Percentiles rank a stretch among this genome's conserved stretches.
These are phyloP conservation scores for Etheostoma cragini DNA, from an alignment of 2,113 vertebrate species.

Conservation along the genomic window DNA sequence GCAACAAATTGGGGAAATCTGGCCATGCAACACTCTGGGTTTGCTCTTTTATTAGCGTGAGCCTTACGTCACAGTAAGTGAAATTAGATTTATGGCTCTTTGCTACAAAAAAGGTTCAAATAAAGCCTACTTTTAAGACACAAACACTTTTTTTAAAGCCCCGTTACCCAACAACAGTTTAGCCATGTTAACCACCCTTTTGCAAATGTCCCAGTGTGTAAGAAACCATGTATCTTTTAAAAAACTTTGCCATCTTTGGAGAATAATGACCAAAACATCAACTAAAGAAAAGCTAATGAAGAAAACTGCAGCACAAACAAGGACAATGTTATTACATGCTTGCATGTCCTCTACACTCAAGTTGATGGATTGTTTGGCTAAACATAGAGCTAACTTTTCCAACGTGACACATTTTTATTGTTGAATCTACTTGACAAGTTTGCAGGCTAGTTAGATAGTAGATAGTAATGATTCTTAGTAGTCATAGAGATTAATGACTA, in stretches of 20 bases:
- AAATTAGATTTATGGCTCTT: constrained; percentile 82
- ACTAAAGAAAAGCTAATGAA: constrained; percentile 23
- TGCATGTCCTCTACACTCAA: constrained; percentile 15
- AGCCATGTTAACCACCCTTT: constrained; percentile 32
- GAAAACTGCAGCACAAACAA: constrained; percentile 19
- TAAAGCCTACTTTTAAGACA: constrained; percentile 42
- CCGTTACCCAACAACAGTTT: constrained; percentile 56
- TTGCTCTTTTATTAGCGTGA: constrained; percentile 87
- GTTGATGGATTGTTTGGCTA: constrained; percentile 35
- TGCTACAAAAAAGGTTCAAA: constrained; percentile 64
- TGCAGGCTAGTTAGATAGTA: not conserved
- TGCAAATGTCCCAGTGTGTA: not conserved
- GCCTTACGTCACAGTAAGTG: constrained; percentile 80
- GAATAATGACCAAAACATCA: constrained; percentile 10
- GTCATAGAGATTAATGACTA: constrained; percentile 9
- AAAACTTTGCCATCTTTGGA: constrained; percentile 17
- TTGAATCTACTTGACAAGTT: constrained; percentile 37
- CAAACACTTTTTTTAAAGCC: constrained; percentile 37
- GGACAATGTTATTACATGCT: constrained; percentile 21
- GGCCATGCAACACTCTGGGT: constrained; percentile 81
- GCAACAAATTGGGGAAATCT: constrained; percentile 91
- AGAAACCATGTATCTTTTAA: not conserved
- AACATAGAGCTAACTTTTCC: constrained; percentile 29
- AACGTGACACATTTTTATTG: constrained; percentile 15
- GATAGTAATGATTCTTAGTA: not conserved